These are phyloP conservation scores for Acromyrmex echinatior DNA, from an alignment of 1,140 invertebrate species.

Conservation along the genomic window DNA sequence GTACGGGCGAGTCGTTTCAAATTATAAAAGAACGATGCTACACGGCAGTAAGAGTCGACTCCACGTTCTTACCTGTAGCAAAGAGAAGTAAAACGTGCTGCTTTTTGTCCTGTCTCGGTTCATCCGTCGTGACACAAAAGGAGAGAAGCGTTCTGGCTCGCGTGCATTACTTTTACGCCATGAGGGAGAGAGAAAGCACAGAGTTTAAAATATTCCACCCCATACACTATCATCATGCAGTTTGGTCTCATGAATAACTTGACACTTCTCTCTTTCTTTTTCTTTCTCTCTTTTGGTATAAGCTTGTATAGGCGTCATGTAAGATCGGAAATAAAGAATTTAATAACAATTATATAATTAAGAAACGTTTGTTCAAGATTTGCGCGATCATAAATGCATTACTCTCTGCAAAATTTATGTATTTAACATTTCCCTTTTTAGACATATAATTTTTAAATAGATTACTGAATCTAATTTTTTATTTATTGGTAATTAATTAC, in stretches of 20 bases:
- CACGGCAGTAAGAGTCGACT: slow-evolving; percentile 53
- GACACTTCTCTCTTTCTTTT: neutral
- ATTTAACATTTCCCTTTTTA: neutral
- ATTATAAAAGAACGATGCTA: slow-evolving; percentile 40
- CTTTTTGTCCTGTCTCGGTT: slow-evolving; percentile 40
- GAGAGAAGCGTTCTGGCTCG: slow-evolving; percentile 8
- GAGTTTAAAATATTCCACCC: slow-evolving; percentile 41
- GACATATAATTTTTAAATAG: neutral
- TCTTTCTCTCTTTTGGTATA: neutral
- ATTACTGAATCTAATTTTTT: slow-evolving; percentile 63
- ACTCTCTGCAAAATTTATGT: neutral
- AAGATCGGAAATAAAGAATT: neutral
- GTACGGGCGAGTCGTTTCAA: neutral
- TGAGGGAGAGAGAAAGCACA: slow-evolving; percentile 10
- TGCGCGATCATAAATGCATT: neutral
- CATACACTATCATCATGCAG: slow-evolving; percentile 9
- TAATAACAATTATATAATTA: neutral
- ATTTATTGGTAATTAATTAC: neutral
- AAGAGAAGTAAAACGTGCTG: neutral
- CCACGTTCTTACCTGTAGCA: slow-evolving; percentile 1
- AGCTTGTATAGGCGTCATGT: neutral
- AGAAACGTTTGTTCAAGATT: neutral
- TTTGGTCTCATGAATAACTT: slow-evolving; percentile 45
- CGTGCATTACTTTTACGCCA: slow-evolving; percentile 45
- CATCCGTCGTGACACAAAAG: slow-evolving; percentile 26